These are phyloP conservation scores for Ecliptopera silaceata DNA, from an alignment of 2,888 invertebrate genomes.

Conservation along the genomic window DNA sequence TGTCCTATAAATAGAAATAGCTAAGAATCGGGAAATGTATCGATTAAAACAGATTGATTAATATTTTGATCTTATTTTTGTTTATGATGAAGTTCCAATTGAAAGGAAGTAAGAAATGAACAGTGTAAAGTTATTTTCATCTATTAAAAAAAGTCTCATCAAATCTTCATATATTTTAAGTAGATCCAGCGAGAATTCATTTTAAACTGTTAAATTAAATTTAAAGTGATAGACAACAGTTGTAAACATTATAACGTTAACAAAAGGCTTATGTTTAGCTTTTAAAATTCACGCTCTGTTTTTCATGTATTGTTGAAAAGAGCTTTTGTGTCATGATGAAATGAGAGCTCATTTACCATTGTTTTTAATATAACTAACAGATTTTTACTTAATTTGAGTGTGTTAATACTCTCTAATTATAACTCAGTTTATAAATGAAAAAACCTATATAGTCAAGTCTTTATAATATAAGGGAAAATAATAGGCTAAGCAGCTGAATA, in stretches of 20 bases:
- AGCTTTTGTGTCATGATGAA: constrained; percentile 23
- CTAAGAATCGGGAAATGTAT: not conserved
- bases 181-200: not conserved
- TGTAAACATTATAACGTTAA: no score
- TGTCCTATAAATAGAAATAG: not conserved
- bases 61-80: no score
- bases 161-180: no score
- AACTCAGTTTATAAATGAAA: no score
- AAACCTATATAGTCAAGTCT: no score
- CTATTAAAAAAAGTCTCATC: no score
- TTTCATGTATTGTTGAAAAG: constrained; percentile 26
- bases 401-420: not conserved
- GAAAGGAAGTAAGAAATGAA: no score
- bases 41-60: no score
- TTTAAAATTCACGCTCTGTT: constrained; percentile 27
- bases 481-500: no score
- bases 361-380: constrained; percentile 11
- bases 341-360: constrained; percentile 18
- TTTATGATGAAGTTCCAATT: no score
- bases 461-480: no score
- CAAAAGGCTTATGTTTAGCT: constrained; percentile 17
- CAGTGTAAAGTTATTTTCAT: no score
- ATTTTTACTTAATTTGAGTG: not conserved
- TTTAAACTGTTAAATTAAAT: not conserved
- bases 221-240: not conserved